These are phyloP conservation scores for Punctoribates punctum DNA, from an alignment of 2,888 invertebrate genomes.

Conservation along the genomic window DNA sequence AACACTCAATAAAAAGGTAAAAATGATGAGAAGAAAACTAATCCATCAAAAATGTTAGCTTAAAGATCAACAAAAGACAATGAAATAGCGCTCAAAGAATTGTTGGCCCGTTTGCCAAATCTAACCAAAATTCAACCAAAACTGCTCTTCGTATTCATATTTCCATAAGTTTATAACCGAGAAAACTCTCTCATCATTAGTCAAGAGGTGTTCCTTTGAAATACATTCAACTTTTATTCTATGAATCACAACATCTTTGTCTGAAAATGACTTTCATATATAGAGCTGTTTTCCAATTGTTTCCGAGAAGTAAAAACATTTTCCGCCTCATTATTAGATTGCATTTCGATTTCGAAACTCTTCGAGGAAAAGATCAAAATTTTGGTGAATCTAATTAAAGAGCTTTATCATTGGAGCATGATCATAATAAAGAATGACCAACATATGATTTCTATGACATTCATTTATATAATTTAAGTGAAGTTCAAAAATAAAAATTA, in stretches of 20 bases:
- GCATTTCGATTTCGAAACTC: too few species aligned
- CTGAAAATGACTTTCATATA: background rate
- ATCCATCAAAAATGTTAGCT: slow-evolving; percentile 29
- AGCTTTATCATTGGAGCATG: too few species aligned
- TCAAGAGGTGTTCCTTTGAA: background rate
- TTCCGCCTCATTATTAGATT: too few species aligned
- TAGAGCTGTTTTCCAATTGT: background rate
- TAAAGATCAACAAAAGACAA: background rate
- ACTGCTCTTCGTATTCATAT: background rate
- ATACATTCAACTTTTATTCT: background rate
- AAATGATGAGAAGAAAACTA: background rate
- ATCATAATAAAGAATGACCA: too few species aligned
- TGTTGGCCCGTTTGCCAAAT: background rate
- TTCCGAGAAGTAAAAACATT: too few species aligned
- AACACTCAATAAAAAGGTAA: background rate
- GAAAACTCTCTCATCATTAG: background rate
- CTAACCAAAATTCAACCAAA: background rate
- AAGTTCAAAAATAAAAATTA: too few species aligned
- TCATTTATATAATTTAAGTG: too few species aligned
- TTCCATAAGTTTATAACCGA: background rate
- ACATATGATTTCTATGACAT: too few species aligned
- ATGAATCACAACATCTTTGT: too few species aligned
- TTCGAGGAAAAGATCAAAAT: too few species aligned
- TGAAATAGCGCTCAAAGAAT: background rate
- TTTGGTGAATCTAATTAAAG: too few species aligned